These are phyloP conservation scores for Odontophorus gujanensis DNA, from an alignment of 2,113 vertebrate species.

Conservation along the genomic window DNA sequence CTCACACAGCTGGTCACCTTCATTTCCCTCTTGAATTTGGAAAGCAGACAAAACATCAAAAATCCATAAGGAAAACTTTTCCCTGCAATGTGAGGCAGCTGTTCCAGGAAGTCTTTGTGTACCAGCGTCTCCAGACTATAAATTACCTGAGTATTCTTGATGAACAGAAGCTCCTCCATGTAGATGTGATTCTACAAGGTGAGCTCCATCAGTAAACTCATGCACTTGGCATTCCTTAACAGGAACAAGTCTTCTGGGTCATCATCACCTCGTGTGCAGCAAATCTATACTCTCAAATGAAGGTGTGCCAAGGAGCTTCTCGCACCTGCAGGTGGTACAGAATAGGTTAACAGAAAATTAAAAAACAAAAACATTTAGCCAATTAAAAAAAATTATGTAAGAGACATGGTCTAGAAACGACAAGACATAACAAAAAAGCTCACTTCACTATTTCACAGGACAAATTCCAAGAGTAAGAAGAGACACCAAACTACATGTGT, in stretches of 20 bases:
- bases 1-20: slow-evolving; percentile 3
- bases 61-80: neutral
- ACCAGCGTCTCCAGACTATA: neutral
- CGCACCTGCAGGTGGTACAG: neutral
- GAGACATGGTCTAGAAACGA: neutral
- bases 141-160: neutral
- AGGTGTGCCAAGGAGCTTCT: neutral
- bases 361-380: neutral
- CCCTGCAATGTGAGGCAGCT: neutral
- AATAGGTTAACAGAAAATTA: neutral
- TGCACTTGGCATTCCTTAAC: accelerated
- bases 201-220: neutral
- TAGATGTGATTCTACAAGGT: neutral
- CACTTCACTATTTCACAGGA: neutral
- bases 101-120: neutral
- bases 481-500: neutral
- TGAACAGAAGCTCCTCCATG: neutral
- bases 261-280: neutral
- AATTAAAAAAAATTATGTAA: neutral
- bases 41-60: neutral
- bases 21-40: neutral
- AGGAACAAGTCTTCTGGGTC: neutral
- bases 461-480: neutral
- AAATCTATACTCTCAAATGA: neutral
- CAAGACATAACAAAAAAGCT: neutral